Percentiles rank a stretch among this genome's conserved stretches.
These are phyloP conservation scores for Bolinopsis microptera DNA, from an alignment of 37 sponge, comb jelly and placozoan species.

Conservation along the genomic window DNA sequence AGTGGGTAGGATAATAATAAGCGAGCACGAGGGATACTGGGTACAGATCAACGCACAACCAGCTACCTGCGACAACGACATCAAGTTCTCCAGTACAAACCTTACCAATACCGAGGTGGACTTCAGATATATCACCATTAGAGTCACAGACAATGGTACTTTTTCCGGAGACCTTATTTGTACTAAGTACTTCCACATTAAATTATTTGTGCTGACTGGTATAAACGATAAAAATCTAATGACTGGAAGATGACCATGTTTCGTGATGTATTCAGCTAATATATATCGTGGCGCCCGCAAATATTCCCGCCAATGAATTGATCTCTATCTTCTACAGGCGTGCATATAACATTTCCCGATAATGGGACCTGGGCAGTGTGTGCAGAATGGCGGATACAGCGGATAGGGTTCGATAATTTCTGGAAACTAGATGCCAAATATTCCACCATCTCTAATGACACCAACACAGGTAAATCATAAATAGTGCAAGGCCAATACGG, in stretches of 20 bases:
- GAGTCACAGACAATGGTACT: not conserved
- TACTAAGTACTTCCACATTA: too few relatives aligned
- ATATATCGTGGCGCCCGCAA: too few relatives aligned
- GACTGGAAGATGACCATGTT: too few relatives aligned
- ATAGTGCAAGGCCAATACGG: too few relatives aligned
- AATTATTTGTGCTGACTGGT: too few relatives aligned
- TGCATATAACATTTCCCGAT: slow-evolving; percentile 3
- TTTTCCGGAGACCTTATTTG: too few relatives aligned
- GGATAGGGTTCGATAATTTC: not conserved
- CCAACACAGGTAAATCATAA: not conserved
- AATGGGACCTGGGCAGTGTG: not conserved
- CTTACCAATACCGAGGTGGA: not conserved
- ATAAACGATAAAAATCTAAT: too few relatives aligned
- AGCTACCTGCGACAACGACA: not conserved
- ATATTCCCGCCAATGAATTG: too few relatives aligned
- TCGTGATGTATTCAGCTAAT: too few relatives aligned
- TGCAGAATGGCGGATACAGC: not conserved
- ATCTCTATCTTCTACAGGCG: too few relatives aligned
- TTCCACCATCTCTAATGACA: not conserved
- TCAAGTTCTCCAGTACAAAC: not conserved
- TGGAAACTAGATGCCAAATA: not conserved
- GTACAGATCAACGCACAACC: not conserved
- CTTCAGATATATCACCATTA: not conserved
- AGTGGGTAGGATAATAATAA: not conserved
- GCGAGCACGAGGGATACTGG: not conserved